Base-by-base conservation (phyloP, 2,113 vertebrate genomes). In the Nestor notabilis region DNA sequence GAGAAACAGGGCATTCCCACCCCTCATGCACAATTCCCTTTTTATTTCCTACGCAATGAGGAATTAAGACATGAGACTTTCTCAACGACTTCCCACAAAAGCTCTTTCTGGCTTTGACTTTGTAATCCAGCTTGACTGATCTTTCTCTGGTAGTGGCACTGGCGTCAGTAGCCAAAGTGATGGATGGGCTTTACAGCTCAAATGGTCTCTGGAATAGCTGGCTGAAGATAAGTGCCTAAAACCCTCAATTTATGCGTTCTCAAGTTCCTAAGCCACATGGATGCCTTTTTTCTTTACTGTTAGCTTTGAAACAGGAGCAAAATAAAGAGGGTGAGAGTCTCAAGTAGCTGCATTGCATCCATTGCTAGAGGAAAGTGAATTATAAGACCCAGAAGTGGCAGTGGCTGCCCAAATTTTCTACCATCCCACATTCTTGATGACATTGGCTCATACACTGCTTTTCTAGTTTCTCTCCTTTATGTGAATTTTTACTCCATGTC, bases 1-100 rank as follows among this genome's bases (percentile, higher is more conserved):
- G 69, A 91, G 83, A 95, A 97, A 94, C 93, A 92, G 80, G 64
- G 46, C 95, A 91, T 78, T 91, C 87, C 91, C 77, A 94, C 35
- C 52, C 69, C 37, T 75, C 7, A 2, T 11, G 12, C 77, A 94
- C 91, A 93, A 84, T 82, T 56, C 43, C 55, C 77, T 74, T 94
- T 92, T 94, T 39, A 92, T 91, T 92, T 89, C 55, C 92, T 95
- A 71, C 1, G 12, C 91, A 93, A 68, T 17, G 31, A 92, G 35
- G 77, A 95, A 91, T 92, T 87, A 78, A 93, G 89, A 84, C 77
- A 55, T 37, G 65, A 91, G 81, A 75, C 72, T 75, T 78, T 95
- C 83, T 83, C 69, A 95, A 23, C 11, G 18, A 35, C 89, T 92
- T 95, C 89, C 91, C 91, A 87, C 61, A 89, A 95, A 81, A 89